A percentile compares a stretch with the other conserved stretches of the same genome.
These are phyloP conservation scores for Hafferia zeledoni DNA, from an alignment of 2,797 vertebrate species.

Conservation along the genomic window DNA sequence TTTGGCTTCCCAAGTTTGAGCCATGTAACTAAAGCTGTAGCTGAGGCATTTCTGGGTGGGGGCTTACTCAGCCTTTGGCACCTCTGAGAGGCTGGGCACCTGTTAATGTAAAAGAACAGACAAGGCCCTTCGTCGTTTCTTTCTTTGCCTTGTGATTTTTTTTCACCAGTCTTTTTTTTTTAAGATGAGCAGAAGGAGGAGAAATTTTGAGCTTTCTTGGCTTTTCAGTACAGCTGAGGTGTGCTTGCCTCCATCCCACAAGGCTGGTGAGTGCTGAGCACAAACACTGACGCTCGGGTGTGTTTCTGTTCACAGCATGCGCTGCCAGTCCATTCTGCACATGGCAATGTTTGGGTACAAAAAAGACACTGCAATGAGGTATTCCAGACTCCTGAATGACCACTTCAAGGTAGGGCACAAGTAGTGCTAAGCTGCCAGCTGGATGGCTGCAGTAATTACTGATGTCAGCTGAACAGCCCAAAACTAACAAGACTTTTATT, in stretches of 20 bases:
- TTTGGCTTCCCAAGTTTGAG: not conserved
- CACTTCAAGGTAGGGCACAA: constrained; percentile 85
- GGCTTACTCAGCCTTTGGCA: not conserved
- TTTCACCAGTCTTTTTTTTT: not conserved
- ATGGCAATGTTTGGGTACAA: constrained; percentile 94
- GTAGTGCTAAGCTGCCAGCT: not conserved
- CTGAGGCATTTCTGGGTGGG: not conserved
- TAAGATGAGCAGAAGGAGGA: not conserved
- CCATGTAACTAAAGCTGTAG: not conserved
- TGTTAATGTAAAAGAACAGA: not conserved
- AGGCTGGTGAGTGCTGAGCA: not conserved
- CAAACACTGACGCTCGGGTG: not conserved
- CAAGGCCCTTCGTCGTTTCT: not conserved
- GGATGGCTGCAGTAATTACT: not conserved
- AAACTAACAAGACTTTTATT: constrained; percentile 18
- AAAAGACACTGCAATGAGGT: constrained; percentile 88
- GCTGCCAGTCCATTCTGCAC: constrained; percentile 91
- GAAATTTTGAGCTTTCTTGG: not conserved
- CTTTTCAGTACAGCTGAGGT: not conserved
- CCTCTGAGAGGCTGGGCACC: not conserved
- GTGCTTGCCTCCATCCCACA: not conserved
- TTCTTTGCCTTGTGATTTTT: not conserved
- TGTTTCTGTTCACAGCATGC: constrained; percentile 81
- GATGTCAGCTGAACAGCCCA: not conserved
- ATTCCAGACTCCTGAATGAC: constrained; percentile 89